Evolutionary conservation across 2,113 vertebrate species (phyloP).

Genomic region (Etheostoma cragini): DNA sequence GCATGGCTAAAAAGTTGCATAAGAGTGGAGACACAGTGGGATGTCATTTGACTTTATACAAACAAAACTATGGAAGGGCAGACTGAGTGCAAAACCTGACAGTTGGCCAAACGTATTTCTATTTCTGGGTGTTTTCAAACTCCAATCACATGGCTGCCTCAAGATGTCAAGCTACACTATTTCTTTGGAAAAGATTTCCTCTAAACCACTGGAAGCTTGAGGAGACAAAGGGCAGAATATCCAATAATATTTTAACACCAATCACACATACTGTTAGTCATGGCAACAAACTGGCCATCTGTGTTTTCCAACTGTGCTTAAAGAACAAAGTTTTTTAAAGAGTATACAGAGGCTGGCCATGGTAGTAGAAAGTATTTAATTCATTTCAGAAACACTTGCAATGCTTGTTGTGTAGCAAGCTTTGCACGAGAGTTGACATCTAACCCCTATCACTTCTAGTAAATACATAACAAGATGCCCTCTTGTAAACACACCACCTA

Average conservation of each 20-base stretch:
- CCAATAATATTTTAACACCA: conserved; percentile 5
- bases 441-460: conserved; percentile 67
- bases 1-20: neutral
- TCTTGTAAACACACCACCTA: conserved; percentile 66
- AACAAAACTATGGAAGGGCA: neutral
- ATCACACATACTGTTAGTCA: conserved; percentile 47
- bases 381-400: conserved; percentile 41
- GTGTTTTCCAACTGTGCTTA: conserved; percentile 48
- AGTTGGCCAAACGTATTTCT: neutral
- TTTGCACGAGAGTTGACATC: conserved; percentile 66
- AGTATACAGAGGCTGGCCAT: conserved; percentile 55
- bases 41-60: conserved; percentile 16
- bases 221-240: conserved; percentile 5
- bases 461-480: conserved; percentile 65
- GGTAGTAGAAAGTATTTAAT: conserved; percentile 46
- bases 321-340: conserved; percentile 68
- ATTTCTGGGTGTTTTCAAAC: conserved; percentile 1
- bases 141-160: conserved; percentile 2
- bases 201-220: conserved; percentile 5
- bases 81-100: neutral
- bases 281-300: conserved; percentile 59
- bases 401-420: conserved; percentile 28
- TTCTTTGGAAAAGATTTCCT: conserved; percentile 6
- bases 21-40: neutral
- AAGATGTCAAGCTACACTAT: neutral